Conservation (phyloP, 2,797 vertebrate genomes). For the Heteromormyrus szaboi region DNA sequence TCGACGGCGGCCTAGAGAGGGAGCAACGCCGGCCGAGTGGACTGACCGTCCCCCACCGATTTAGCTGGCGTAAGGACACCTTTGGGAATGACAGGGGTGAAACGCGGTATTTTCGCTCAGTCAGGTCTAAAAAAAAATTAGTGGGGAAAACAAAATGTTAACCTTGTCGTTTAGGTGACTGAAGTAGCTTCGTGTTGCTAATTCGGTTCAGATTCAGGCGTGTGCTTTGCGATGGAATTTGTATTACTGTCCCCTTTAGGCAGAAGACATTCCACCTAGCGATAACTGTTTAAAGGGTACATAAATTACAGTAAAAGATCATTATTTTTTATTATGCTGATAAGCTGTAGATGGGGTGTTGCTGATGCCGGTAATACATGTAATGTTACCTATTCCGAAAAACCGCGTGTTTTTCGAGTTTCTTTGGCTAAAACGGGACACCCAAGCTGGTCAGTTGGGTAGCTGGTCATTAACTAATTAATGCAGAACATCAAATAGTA, state of each 20-base stretch:
- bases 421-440: neutral
- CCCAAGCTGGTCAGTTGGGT: neutral
- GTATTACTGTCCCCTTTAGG: neutral
- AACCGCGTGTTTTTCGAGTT: neutral
- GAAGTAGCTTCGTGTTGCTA: neutral
- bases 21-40: neutral
- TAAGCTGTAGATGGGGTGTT: neutral
- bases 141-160: neutral
- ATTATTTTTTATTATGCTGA: neutral
- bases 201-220: neutral
- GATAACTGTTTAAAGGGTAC: neutral
- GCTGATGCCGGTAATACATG: neutral
- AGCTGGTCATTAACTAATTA: neutral
- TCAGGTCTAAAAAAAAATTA: neutral
- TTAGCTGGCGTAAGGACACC: slow-evolving; percentile 2
- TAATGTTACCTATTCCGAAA: neutral
- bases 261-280: neutral
- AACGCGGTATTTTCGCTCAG: neutral
- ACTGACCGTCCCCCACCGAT: neutral
- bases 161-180: neutral
- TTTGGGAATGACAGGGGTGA: neutral
- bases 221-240: neutral
- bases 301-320: neutral
- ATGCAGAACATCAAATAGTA: neutral
- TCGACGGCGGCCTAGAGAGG: slow-evolving; percentile 11